Evolutionary conservation across 2,797 vertebrate species (phyloP), one percentile per base, ranked within the genome.

Genomic region (Poeciliopsis paucimaculata): DNA sequence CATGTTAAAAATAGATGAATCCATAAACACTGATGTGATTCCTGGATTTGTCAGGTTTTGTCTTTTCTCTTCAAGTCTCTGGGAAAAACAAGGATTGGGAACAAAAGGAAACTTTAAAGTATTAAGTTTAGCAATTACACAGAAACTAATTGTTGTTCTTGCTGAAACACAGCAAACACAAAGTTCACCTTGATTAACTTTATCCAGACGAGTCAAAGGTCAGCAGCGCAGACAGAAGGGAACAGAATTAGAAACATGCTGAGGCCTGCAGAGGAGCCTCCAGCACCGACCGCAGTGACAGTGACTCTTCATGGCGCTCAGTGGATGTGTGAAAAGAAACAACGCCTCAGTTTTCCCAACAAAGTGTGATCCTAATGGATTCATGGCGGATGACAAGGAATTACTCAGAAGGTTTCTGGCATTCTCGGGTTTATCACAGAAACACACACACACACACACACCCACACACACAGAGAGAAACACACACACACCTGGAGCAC

Each of bases 261-360:
- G 49, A 34, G 71, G 60, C 41, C 64, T 73, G n/a, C 23, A 39
- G 4, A 41, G 68, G 73, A 81, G 76, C 46, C 79, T 26, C n/a
- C 47, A 57, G 85, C 41, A 73, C 47, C 16, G 13, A 57, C 36
- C 15, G 2, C 62, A n/a, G 66, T 89, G 88, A 92, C 78, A 41
- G 62, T 77, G 76, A 91, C 77, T 84, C 72, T 75, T 78, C 23
- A 55, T 86, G 88, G 87, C 86, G 84, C 73, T 2, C 47, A 47
- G 47, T 75, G 78, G 83, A 85, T 87, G 76, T 90, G 84, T 26
- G 45, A 41, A 72, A 85, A 77, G 76, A 81, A 47, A 16, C 0
- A 2, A 82, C 86, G 85, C 78, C 31, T 77, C 79, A n/a, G 75
- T n/a, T 1, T 79, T 77, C 23, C 41, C 13, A 47, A 46, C 78